These are phyloP conservation scores for Eudorcas thomsonii DNA, from an alignment of 2,113 vertebrate species.

Conservation along the genomic window DNA sequence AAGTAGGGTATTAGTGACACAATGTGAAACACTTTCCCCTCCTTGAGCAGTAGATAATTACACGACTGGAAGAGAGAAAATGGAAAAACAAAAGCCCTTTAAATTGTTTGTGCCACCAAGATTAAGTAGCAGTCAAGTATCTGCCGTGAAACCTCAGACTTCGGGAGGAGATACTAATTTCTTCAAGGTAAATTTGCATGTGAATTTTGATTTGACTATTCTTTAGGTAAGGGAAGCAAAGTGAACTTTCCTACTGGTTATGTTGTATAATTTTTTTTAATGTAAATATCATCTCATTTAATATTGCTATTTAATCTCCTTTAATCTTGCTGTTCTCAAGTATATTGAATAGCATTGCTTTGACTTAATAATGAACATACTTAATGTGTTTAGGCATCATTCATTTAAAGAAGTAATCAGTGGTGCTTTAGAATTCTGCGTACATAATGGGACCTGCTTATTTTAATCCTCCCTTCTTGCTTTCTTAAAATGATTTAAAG, in stretches of 20 bases:
- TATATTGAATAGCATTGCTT: background rate
- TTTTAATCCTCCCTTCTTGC: background rate
- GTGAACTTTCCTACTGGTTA: background rate
- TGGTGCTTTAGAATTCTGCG: background rate
- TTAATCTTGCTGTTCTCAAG: background rate
- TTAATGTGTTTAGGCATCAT: background rate
- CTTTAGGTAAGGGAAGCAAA: background rate
- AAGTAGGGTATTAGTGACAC: background rate
- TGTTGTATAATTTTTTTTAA: background rate
- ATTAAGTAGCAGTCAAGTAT: conserved; percentile 57
- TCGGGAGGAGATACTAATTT: conserved; percentile 32
- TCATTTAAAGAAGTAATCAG: background rate
- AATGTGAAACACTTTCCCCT: background rate
- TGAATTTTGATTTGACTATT: background rate
- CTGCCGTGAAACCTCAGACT: conserved; percentile 65
- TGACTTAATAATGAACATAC: background rate
- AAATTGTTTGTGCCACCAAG: conserved; percentile 60
- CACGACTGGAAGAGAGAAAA: background rate
- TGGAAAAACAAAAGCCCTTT: conserved; percentile 66
- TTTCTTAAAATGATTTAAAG: background rate
- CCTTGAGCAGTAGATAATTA: background rate
- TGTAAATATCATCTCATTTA: background rate
- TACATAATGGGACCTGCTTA: background rate
- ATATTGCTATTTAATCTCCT: background rate
- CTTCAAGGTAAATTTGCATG: conserved; percentile 38